Conservation (phyloP, 2,113 vertebrate species). For the Apodemus sylvaticus region DNA sequence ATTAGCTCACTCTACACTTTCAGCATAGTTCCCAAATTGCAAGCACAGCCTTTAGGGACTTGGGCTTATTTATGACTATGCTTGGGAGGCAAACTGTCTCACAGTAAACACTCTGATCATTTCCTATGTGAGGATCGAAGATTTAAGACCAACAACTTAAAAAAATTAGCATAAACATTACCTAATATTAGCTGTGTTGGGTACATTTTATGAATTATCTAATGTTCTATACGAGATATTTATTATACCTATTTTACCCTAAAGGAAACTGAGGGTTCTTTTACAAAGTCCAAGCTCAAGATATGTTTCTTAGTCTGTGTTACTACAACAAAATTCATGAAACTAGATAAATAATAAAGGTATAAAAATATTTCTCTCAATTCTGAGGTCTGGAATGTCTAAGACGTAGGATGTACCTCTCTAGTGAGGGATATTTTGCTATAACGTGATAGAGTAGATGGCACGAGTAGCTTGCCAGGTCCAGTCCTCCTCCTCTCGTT, state of each 20-base stretch:
- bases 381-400: not conserved
- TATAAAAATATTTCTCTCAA: not conserved
- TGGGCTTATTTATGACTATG: not conserved
- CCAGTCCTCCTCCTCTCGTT: not conserved
- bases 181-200: not conserved
- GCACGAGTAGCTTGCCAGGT: not conserved
- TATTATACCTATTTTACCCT: not conserved
- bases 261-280: not conserved
- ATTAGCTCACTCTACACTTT: not conserved
- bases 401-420: not conserved
- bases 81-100: not conserved
- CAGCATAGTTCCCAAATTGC: not conserved
- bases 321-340: not conserved
- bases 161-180: not conserved
- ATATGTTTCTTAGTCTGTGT: not conserved
- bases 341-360: not conserved
- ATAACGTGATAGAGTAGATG: not conserved
- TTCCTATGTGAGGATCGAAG: not conserved
- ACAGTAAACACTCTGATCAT: not conserved
- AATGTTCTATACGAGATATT: not conserved
- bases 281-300: not conserved
- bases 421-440: no score
- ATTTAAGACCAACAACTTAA: conserved; percentile 8
- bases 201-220: not conserved
- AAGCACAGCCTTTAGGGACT: not conserved